Conservation (phyloP, 2,888 invertebrate genomes). For the Carcina quercana region DNA sequence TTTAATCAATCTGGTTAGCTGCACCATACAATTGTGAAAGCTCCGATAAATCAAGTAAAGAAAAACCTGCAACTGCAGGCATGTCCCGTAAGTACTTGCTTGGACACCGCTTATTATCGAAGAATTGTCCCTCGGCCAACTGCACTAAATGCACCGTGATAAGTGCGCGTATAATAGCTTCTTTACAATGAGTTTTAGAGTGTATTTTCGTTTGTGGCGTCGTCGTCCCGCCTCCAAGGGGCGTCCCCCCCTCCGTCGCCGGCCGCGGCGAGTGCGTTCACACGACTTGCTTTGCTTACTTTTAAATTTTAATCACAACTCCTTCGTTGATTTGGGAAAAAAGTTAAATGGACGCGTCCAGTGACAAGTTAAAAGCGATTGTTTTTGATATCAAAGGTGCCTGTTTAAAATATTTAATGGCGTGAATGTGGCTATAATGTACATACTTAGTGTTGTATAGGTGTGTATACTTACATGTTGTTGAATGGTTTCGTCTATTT, state of each 20-base stretch:
- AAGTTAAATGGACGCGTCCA: conserved; percentile 44
- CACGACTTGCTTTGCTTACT: conserved; percentile 53
- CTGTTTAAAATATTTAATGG: too few relatives aligned
- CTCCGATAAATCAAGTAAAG: conserved; percentile 22
- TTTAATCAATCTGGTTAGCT: too few relatives aligned
- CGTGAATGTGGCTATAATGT: too few relatives aligned
- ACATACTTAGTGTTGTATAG: too few relatives aligned
- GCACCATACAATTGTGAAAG: too few relatives aligned
- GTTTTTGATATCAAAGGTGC: too few relatives aligned
- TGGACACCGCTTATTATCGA: conserved; percentile 55
- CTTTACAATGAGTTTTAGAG: conserved; percentile 24
- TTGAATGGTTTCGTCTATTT: too few relatives aligned
- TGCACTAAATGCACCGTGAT: conserved; percentile 54
- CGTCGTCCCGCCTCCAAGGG: conserved; percentile 64
- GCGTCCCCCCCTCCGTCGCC: conserved; percentile 58
- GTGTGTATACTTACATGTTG: too few relatives aligned
- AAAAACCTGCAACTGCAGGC: conserved; percentile 41
- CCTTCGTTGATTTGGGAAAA: conserved; percentile 57
- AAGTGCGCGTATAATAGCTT: accelerated
- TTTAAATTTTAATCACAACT: conserved; percentile 70
- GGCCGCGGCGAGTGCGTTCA: conserved; percentile 55
- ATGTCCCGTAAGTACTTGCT: conserved; percentile 44
- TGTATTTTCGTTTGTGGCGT: conserved; percentile 21
- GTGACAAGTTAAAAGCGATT: conserved; percentile 35
- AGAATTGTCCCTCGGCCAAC: conserved; percentile 47